Conservation (phyloP, 2,797 vertebrate genomes). For the Leuciscus waleckii region DNA sequence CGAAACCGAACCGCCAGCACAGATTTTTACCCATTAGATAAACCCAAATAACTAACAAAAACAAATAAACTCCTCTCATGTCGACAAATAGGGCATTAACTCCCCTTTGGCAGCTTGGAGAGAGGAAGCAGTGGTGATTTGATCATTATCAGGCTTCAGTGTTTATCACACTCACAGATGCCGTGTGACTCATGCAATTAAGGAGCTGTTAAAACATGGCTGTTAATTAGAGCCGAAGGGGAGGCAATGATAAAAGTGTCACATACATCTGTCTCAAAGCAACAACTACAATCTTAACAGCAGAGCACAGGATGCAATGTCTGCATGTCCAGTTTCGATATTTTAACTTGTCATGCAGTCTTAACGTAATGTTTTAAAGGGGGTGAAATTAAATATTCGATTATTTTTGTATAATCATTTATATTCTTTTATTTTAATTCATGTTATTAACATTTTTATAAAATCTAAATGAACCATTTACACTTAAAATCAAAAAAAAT, state of each 20-base stretch:
- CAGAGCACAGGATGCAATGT: background rate
- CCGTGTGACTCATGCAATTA: conserved; percentile 26
- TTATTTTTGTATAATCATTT: background rate
- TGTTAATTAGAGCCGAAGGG: conserved; percentile 21
- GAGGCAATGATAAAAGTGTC: background rate
- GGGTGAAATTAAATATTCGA: too few relatives aligned
- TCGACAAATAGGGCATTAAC: conserved; percentile 6
- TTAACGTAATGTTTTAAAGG: background rate
- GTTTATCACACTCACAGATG: conserved; percentile 21
- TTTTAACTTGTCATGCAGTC: background rate
- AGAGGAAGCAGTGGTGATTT: conserved; percentile 27
- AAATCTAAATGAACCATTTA: background rate
- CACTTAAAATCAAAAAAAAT: too few relatives aligned
- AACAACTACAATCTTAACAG: background rate
- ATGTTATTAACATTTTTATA: background rate
- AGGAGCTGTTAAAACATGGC: conserved; percentile 31
- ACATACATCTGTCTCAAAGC: background rate
- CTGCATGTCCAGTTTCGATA: background rate
- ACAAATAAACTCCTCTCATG: background rate
- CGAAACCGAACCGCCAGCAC: background rate
- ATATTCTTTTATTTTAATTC: background rate
- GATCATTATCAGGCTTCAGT: conserved; percentile 27
- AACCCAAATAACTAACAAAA: background rate
- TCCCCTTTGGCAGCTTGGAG: background rate
- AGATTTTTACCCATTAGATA: background rate